Evolutionary conservation across 1,140 invertebrate genomes (phyloP).

Genomic region (Bombus huntii): DNA sequence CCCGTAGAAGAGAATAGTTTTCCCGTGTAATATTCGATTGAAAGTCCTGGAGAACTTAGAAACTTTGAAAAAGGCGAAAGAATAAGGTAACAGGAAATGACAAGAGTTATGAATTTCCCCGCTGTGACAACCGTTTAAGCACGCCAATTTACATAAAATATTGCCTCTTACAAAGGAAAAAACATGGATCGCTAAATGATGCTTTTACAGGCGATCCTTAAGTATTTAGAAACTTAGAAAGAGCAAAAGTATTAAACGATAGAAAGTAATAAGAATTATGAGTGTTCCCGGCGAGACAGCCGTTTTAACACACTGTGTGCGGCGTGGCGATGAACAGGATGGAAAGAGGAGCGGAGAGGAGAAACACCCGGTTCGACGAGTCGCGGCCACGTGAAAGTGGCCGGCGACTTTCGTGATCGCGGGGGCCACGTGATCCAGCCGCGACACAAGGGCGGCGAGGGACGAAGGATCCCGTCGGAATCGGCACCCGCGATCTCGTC

Average conservation of each 20-base stretch:
- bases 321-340: neutral
- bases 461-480: conserved; percentile 56
- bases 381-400: conserved; percentile 75
- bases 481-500: conserved; percentile 62
- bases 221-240: no score
- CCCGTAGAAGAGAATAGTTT: no score
- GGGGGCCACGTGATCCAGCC: conserved; percentile 47
- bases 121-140: no score
- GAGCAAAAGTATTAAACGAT: neutral
- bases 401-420: conserved; percentile 71
- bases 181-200: no score
- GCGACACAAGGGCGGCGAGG: conserved; percentile 46
- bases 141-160: no score
- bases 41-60: no score
- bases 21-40: neutral
- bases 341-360: neutral
- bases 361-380: conserved; percentile 63
- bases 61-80: no score
- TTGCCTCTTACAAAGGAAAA: no score
- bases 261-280: neutral
- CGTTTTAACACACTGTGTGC: neutral
- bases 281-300: fast-evolving
- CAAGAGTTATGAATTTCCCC: no score
- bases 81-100: no score
- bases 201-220: no score